Evolutionary conservation across 2,113 vertebrate genomes (phyloP).

Genomic region (Symphodus melops): DNA sequence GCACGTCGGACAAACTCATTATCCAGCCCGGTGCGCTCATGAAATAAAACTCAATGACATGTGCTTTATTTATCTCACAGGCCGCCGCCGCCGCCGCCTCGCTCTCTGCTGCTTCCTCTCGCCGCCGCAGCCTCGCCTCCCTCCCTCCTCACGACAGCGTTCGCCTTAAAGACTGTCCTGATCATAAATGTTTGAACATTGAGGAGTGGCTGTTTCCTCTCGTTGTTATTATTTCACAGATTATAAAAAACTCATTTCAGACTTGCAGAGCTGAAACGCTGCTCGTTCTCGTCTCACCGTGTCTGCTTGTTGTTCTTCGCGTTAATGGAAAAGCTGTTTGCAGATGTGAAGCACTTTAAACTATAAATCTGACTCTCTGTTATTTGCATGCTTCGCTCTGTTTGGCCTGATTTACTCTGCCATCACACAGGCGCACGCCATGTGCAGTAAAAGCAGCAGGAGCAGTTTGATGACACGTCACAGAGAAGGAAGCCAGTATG

Average conservation of each 20-base stretch:
- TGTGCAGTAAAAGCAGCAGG: slow-evolving; percentile 36
- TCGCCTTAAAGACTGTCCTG: background rate
- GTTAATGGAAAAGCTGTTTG: slow-evolving; percentile 68
- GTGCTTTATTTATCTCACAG: background rate
- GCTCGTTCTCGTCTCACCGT: too few relatives aligned
- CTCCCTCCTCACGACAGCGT: background rate
- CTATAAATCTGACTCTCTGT: slow-evolving; percentile 37
- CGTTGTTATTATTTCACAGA: slow-evolving; percentile 3
- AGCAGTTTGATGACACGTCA: slow-evolving; percentile 18
- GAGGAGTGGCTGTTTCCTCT: background rate
- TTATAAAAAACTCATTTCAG: slow-evolving; percentile 25
- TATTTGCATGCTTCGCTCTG: slow-evolving; percentile 22
- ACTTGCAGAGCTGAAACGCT: slow-evolving; percentile 5
- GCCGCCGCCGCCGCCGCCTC: background rate
- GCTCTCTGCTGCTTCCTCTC: too few relatives aligned
- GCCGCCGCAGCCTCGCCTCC: background rate
- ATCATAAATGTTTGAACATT: background rate
- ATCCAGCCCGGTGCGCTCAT: background rate
- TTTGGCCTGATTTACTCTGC: slow-evolving; percentile 16
- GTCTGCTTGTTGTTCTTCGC: too few relatives aligned
- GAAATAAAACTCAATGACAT: slow-evolving; percentile 18
- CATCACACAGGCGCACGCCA: slow-evolving; percentile 27
- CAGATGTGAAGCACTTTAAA: slow-evolving; percentile 35
- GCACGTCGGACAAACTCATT: background rate
- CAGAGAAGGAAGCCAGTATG: too few relatives aligned